A percentile compares a stretch with the other conserved stretches of the same genome.
Evolutionary conservation across 2,113 vertebrate species (phyloP).

Genomic region (Anguilla rostrata): DNA sequence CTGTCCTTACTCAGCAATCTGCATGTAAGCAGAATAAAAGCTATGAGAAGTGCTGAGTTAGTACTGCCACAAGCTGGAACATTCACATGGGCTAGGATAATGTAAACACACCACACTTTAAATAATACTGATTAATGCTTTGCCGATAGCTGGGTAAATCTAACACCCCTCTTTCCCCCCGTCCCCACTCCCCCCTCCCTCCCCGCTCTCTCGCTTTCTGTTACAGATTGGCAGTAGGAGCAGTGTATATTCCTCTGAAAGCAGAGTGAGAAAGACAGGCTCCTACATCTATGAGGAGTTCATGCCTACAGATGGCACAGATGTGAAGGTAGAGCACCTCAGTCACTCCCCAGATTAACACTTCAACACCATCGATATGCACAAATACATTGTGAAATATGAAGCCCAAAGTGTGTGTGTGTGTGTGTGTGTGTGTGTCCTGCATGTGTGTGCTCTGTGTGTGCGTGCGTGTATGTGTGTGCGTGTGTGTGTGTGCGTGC

Average conservation of each 20-base stretch:
- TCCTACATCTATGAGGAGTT: conserved; percentile 98
- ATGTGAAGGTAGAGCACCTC: conserved; percentile 82
- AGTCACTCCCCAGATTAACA: not conserved
- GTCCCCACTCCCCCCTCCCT: not conserved
- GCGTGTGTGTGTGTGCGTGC: conserved; percentile 35
- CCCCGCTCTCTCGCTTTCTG: not conserved
- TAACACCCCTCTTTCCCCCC: not conserved
- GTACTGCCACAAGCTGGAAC: not conserved
- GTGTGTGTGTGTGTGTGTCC: conserved; percentile 28
- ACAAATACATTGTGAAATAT: not conserved
- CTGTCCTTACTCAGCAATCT: not conserved
- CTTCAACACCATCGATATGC: not conserved
- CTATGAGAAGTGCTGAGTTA: not conserved
- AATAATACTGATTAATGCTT: not conserved
- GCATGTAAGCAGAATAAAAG: not conserved
- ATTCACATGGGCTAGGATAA: not conserved
- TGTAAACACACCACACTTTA: not conserved
- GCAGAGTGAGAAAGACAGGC: conserved; percentile 91
- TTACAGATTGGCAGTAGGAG: conserved; percentile 94
- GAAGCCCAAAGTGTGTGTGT: not conserved
- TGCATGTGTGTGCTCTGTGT: conserved; percentile 22
- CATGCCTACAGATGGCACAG: conserved; percentile 97
- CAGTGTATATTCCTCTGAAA: conserved; percentile 96
- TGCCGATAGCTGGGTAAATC: not conserved
- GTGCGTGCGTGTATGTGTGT: not conserved